phyloP scores from a whole-genome alignment of 2,888 invertebrate species.

The Drosophila histrio region DNA sequence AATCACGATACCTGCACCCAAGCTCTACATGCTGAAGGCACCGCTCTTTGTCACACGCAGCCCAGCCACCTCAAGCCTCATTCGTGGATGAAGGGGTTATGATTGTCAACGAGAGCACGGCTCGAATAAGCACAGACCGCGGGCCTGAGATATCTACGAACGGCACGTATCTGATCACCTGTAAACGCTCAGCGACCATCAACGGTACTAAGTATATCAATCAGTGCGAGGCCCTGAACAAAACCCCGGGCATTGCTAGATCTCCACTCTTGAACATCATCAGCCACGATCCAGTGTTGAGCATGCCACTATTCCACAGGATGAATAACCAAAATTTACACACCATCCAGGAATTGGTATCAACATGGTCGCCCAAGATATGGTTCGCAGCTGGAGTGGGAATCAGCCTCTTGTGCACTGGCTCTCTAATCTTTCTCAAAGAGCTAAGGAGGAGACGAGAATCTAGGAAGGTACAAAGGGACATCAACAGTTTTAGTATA shows the following conservation, averaged over 20 bases:
- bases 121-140: constrained; percentile 2
- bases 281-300: background rate
- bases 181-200: constrained; percentile 1
- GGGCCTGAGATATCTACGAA: background rate
- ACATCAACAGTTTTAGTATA: background rate
- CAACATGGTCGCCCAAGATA: no score
- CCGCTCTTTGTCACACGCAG: background rate
- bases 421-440: background rate
- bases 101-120: background rate
- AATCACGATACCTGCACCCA: background rate
- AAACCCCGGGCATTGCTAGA: background rate
- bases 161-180: constrained; percentile 2
- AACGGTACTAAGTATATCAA: background rate
- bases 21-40: background rate
- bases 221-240: background rate
- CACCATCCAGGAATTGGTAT: background rate
- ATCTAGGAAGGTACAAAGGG: background rate
- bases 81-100: background rate
- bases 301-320: background rate
- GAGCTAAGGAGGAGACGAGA: background rate
- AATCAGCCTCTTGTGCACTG: no score
- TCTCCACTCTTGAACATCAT: no score
- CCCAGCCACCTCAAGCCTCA: background rate
- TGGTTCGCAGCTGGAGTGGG: no score
- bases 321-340: background rate